Evolutionary conservation across 1,140 invertebrate genomes (phyloP).

Genomic region (Dolichoris vasculosae): DNA sequence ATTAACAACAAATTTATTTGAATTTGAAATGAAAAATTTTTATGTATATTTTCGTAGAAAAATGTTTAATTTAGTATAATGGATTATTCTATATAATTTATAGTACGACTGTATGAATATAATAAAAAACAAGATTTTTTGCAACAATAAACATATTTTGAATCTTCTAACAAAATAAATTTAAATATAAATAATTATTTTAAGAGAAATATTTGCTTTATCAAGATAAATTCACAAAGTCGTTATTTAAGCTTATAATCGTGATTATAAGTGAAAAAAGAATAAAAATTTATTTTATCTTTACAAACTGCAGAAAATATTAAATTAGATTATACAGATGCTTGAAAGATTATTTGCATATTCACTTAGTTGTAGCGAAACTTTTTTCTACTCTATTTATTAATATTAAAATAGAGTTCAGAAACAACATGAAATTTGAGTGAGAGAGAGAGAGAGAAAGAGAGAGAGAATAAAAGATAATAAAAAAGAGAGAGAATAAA

Average conservation of each 20-base stretch:
- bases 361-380: neutral
- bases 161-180: neutral
- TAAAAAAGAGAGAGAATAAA: neutral
- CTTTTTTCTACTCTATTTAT: neutral
- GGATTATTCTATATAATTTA: too few species aligned
- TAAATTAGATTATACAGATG: constrained; percentile 1
- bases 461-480: too few species aligned
- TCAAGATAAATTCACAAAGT: neutral
- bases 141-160: neutral
- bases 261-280: neutral
- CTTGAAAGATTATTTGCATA: neutral
- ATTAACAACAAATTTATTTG: too few species aligned
- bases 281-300: constrained; percentile 1
- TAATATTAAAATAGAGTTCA: neutral
- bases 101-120: too few species aligned
- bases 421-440: neutral
- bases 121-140: neutral
- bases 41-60: too few species aligned
- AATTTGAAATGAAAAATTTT: too few species aligned
- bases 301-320: neutral
- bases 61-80: too few species aligned
- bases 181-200: neutral
- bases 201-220: neutral
- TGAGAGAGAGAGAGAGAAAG: constrained; percentile 5
- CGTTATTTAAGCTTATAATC: neutral